phyloP scores from a whole-genome alignment of 1,140 invertebrate genomes.

The Steinernema feltiae region DNA sequence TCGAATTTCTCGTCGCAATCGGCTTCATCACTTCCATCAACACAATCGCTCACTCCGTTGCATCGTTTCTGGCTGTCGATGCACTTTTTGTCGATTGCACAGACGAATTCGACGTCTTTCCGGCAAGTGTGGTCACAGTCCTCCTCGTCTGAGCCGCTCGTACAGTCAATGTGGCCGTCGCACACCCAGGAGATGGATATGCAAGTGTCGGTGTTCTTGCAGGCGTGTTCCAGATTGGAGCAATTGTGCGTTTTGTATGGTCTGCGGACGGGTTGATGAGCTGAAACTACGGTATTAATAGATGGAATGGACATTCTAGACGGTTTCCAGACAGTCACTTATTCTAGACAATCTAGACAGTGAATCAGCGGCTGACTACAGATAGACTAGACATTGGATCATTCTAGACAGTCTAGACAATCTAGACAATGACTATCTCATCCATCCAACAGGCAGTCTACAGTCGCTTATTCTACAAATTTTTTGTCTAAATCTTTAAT shows the following conservation, averaged over 20 bases:
- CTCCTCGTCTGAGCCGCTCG: conserved; percentile 40
- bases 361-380: too few species aligned
- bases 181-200: conserved; percentile 59
- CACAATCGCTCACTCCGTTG: conserved; percentile 25
- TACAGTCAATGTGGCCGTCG: conserved; percentile 55
- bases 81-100: background rate
- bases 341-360: too few species aligned
- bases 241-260: background rate
- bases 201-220: conserved; percentile 56
- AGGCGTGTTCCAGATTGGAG: background rate
- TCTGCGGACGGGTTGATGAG: background rate
- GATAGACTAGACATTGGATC: too few species aligned
- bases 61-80: conserved; percentile 4
- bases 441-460: too few species aligned
- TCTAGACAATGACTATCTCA: too few species aligned
- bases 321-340: too few species aligned
- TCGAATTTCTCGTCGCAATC: conserved; percentile 34
- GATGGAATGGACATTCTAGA: too few species aligned
- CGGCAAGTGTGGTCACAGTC: conserved; percentile 24
- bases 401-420: too few species aligned
- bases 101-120: conserved; percentile 16
- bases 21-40: conserved; percentile 25
- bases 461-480: background rate
- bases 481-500: background rate
- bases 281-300: background rate